Evolutionary conservation across 1,140 invertebrate species (phyloP).

Genomic region (Platyscapa corneri): DNA sequence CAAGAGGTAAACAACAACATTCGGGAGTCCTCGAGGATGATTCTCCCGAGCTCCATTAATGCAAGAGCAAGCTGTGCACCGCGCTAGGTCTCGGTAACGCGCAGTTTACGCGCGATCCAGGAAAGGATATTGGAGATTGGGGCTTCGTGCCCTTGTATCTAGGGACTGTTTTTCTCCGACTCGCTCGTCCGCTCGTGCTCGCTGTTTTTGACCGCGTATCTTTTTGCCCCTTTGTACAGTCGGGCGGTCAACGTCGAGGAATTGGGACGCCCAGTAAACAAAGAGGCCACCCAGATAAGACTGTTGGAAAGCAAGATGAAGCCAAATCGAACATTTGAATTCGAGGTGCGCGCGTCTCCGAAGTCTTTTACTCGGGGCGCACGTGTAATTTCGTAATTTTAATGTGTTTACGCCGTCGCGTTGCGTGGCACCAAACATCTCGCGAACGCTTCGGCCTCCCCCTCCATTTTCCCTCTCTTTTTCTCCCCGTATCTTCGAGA

Average conservation of each 20-base stretch:
- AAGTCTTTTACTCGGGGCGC: too few relatives aligned
- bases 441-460: background rate
- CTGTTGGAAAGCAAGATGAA: background rate
- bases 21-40: background rate
- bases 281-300: background rate
- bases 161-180: constrained; percentile 27
- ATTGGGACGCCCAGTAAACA: background rate
- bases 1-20: background rate
- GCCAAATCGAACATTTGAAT: background rate
- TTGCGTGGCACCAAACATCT: background rate
- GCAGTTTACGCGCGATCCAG: too few relatives aligned
- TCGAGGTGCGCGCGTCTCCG: background rate
- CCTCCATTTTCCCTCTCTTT: background rate
- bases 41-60: too few relatives aligned
- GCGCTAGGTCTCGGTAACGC: too few relatives aligned
- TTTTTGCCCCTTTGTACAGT: too few relatives aligned
- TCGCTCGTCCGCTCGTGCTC: constrained; percentile 8
- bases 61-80: too few relatives aligned
- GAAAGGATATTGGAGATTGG: too few relatives aligned
- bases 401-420: background rate
- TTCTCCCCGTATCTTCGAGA: background rate
- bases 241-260: too few relatives aligned
- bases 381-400: background rate
- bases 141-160: background rate
- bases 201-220: too few relatives aligned